Conservation (phyloP, 2,797 vertebrate genomes). For the Morelia viridis region DNA sequence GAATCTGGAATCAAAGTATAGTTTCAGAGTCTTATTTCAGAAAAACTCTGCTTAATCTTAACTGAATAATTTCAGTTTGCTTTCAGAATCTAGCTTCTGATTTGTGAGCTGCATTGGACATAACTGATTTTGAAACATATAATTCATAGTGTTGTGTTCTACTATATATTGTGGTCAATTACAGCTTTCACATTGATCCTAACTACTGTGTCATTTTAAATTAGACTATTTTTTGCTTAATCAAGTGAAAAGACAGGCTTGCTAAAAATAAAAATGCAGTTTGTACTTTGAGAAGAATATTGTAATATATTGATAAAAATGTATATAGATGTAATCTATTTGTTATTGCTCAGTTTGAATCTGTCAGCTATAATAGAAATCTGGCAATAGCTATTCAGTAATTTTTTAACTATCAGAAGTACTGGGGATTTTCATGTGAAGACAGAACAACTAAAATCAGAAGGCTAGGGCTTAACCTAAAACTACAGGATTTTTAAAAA, state of each 20-base stretch:
- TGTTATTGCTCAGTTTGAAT: neutral
- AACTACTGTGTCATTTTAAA: slow-evolving; percentile 44
- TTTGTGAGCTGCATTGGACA: neutral
- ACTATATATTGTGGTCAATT: slow-evolving; percentile 32
- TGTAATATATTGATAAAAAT: neutral
- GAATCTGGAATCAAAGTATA: neutral
- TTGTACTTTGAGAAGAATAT: neutral
- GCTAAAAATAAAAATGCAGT: slow-evolving; percentile 25
- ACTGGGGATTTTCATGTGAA: neutral
- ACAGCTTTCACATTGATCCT: slow-evolving; percentile 25
- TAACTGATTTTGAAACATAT: neutral
- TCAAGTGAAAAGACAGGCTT: slow-evolving; percentile 23
- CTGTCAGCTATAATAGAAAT: neutral
- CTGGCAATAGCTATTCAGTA: neutral
- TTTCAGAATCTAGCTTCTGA: neutral
- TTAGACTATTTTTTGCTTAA: slow-evolving; percentile 58
- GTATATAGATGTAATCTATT: neutral
- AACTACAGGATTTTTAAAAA: neutral
- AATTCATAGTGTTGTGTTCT: slow-evolving; percentile 42
- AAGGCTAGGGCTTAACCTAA: neutral
- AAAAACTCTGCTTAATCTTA: neutral
- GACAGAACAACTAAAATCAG: neutral
- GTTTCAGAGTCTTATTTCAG: neutral
- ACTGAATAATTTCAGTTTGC: neutral
- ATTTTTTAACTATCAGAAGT: neutral